phyloP scores from a whole-genome alignment of 2,113 vertebrate genomes.

The Pithys albifrons region DNA sequence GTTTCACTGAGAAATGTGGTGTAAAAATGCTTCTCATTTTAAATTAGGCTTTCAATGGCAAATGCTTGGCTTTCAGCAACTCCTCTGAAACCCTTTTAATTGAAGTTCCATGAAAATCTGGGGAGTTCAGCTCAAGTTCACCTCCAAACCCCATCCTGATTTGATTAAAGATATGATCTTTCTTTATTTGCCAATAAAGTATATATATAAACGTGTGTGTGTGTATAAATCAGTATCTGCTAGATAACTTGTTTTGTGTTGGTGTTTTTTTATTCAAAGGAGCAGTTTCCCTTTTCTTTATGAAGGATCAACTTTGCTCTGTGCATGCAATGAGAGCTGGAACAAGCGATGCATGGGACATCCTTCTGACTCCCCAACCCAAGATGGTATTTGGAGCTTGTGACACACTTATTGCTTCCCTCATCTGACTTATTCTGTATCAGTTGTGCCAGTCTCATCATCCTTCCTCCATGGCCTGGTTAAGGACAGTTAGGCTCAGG shows the following conservation, averaged over 20 bases:
- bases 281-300: background rate
- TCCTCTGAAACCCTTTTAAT: conserved; percentile 79
- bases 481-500: background rate
- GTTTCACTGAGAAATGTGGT: conserved; percentile 44
- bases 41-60: conserved; percentile 72
- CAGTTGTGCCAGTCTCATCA: background rate
- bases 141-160: conserved; percentile 75
- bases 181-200: conserved; percentile 76
- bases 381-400: background rate
- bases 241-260: conserved; percentile 29
- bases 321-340: background rate
- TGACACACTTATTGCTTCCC: background rate
- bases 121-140: conserved; percentile 79
- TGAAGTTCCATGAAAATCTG: conserved; percentile 77
- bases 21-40: conserved; percentile 72
- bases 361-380: background rate
- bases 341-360: background rate
- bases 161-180: conserved; percentile 80
- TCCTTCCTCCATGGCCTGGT: accelerated
- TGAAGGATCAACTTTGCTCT: background rate
- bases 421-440: background rate
- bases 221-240: conserved; percentile 69
- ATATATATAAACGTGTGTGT: conserved; percentile 1
- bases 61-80: conserved; percentile 71
- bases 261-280: background rate